Percentiles rank a stretch among this genome's conserved stretches.
Evolutionary conservation across 2,113 vertebrate species (phyloP).

Genomic region (Acrocephalus arundinaceus): DNA sequence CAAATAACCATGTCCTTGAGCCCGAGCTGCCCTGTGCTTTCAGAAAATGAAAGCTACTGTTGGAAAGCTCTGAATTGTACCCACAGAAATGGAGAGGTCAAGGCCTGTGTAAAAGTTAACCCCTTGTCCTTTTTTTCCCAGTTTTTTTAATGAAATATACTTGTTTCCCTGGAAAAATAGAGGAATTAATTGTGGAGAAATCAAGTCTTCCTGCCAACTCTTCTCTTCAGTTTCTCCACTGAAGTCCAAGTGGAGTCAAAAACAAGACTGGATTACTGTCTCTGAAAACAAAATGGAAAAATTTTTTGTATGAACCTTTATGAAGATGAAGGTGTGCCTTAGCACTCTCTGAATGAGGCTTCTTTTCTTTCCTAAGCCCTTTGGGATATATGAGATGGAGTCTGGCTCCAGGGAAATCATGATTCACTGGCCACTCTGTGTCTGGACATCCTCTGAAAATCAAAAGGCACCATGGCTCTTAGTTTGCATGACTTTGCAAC

Average conservation of each 20-base stretch:
- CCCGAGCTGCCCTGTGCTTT: neutral
- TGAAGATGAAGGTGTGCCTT: neutral
- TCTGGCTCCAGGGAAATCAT: neutral
- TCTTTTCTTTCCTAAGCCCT: neutral
- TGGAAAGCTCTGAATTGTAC: neutral
- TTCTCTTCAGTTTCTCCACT: neutral
- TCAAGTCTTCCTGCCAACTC: neutral
- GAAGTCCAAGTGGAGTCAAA: neutral
- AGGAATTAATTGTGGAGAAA: neutral
- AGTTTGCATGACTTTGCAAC: neutral
- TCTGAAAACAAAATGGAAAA: neutral
- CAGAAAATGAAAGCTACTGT: neutral
- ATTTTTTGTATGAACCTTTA: neutral
- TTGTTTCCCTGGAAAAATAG: neutral
- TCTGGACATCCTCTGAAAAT: neutral
- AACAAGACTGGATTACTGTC: neutral
- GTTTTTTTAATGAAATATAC: neutral
- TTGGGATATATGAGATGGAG: rapidly evolving
- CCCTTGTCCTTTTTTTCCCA: neutral
- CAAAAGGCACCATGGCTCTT: neutral
- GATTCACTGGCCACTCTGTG: neutral
- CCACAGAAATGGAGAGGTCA: neutral
- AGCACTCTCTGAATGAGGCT: neutral
- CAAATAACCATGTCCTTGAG: neutral
- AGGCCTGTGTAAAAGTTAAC: neutral